Evolutionary conservation across 1,140 invertebrate genomes (phyloP).

Genomic region (Choristoneura fumiferana): DNA sequence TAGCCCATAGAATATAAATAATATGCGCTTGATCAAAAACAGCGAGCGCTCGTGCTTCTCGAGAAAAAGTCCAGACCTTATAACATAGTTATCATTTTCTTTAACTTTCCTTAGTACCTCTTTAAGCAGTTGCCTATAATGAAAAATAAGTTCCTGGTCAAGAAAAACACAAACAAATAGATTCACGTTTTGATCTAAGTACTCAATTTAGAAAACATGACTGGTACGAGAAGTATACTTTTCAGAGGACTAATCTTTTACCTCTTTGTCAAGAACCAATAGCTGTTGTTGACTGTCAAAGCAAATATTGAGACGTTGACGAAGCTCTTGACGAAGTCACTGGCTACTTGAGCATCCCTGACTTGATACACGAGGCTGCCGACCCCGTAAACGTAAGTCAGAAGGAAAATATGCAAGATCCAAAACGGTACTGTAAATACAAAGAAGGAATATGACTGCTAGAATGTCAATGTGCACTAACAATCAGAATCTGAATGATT

Average conservation of each 20-base stretch:
- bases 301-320: slow-evolving; percentile 45
- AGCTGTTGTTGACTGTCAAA: slow-evolving; percentile 44
- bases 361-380: slow-evolving; percentile 47
- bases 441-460: neutral
- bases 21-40: slow-evolving; percentile 39
- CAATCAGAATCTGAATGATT: too few relatives aligned
- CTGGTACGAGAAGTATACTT: too few relatives aligned
- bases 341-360: slow-evolving; percentile 35
- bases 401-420: slow-evolving; percentile 42
- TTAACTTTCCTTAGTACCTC: slow-evolving; percentile 36
- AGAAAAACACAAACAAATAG: too few relatives aligned
- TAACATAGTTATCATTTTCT: slow-evolving; percentile 35
- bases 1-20: slow-evolving; percentile 44
- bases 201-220: too few relatives aligned
- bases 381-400: slow-evolving; percentile 49
- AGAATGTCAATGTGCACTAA: too few relatives aligned
- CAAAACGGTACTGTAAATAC: slow-evolving; percentile 47
- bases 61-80: slow-evolving; percentile 24
- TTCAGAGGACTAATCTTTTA: slow-evolving; percentile 22
- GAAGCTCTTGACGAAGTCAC: slow-evolving; percentile 50
- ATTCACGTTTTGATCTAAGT: too few relatives aligned
- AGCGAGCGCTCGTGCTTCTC: slow-evolving; percentile 39
- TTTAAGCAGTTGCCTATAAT: slow-evolving; percentile 37
- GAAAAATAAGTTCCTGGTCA: slow-evolving; percentile 5
- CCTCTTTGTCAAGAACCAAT: slow-evolving; percentile 54